Base-by-base conservation (phyloP, 1,140 invertebrate species). In the Cydia fagiglandana region DNA sequence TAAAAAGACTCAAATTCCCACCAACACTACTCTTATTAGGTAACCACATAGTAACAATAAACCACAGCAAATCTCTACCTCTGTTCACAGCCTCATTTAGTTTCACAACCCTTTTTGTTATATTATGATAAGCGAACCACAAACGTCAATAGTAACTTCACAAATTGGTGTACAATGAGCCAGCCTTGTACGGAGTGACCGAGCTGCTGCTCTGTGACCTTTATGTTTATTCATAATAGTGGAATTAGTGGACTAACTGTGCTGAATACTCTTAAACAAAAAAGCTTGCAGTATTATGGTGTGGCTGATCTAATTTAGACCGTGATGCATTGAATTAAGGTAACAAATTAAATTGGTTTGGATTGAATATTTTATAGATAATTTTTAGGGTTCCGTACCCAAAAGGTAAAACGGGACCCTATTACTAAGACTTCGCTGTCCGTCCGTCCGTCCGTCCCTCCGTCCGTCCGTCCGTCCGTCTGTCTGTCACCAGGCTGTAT, bases 211-310 rank as follows among this genome's bases (percentile, higher is more conserved):
- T 68, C 64, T 68, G 13, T 68, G 64, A 34, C 64, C 64, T 34
- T 68, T 68, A 68, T 68, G 64, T 15, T 68, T 68, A 64, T 68
- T 68, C 64, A 34, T 34, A n/a, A n/a, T n/a, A n/a, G n/a, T n/a
- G n/a, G n/a, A n/a, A n/a, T n/a, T 30, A 50, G 15, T n/a, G 30
- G 30, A 34, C 28, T 56, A 34, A 68, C 64, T 56, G 53, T 56
- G 53, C 53, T 56, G 53, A 56, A 56, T 20, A 20, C n/a, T 6
- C n/a, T 56, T 56, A 17, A 56, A 56, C 53, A n/a, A 56, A 56
- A 50, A 50, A 45, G 41, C 41, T 45, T 45, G 7, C 3, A 45
- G 41, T 45, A 13, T 53, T 4, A 53, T 53, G 5, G 0, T 50
- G 47, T 50, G n/a, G n/a, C 50, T 17, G n/a, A 56, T n/a, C n/a